Conservation (phyloP, 2,888 invertebrate genomes). For the Drosophila prostipennis region DNA sequence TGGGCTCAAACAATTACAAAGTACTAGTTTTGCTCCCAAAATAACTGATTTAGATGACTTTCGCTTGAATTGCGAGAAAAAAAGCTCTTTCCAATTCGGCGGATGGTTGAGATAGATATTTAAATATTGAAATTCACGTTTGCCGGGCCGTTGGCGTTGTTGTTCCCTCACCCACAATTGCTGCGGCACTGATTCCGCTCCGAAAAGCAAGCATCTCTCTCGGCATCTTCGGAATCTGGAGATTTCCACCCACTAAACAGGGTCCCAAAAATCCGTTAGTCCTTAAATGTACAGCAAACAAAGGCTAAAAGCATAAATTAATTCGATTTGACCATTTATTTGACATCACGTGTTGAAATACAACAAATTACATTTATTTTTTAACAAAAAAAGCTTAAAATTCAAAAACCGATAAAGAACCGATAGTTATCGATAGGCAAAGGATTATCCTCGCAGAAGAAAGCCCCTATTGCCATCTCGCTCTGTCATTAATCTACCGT, state of each 20-base stretch:
- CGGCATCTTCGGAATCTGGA: not conserved
- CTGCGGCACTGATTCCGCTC: constrained; percentile 31
- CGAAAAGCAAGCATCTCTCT: constrained; percentile 20
- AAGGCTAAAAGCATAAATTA: too few species aligned
- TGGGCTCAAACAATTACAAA: not conserved
- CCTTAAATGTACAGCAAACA: not conserved
- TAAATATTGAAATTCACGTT: not conserved
- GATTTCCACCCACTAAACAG: constrained; percentile 4
- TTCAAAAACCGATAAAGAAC: constrained; percentile 8
- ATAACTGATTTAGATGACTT: not conserved
- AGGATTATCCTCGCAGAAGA: not conserved
- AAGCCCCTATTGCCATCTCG: not conserved
- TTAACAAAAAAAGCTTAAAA: not conserved
- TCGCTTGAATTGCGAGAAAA: not conserved
- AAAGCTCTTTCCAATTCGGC: not conserved
- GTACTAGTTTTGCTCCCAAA: not conserved
- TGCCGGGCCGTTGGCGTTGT: constrained; percentile 25
- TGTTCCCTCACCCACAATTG: constrained; percentile 34
- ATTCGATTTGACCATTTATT: not conserved
- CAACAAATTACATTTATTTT: too few species aligned
- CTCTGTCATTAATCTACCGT: not conserved
- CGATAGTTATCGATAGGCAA: constrained; percentile 19
- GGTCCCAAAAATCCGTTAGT: not conserved
- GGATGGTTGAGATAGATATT: not conserved
- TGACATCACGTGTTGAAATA: too few species aligned